phyloP scores from a whole-genome alignment of 2,113 vertebrate species.

The Mobula birostris region DNA sequence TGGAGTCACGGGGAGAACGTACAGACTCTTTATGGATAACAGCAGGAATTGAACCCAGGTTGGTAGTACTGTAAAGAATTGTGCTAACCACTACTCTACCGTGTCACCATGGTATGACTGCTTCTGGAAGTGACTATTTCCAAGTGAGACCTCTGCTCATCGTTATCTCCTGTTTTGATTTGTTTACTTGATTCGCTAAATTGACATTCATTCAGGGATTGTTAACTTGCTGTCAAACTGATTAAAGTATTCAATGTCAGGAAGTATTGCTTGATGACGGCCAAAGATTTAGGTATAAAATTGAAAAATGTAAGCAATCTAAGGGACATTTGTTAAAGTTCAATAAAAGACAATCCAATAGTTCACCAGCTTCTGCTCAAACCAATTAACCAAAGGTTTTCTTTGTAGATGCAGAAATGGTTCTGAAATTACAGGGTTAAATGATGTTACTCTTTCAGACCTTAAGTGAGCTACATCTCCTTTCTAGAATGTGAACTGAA shows the following conservation, averaged over 20 bases:
- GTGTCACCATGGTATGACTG: too few species aligned
- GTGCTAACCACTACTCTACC: too few species aligned
- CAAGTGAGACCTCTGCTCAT: neutral
- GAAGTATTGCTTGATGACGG: neutral
- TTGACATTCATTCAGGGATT: neutral
- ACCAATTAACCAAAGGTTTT: neutral
- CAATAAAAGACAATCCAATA: neutral
- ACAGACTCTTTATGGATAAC: too few species aligned
- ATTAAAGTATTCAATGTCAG: neutral
- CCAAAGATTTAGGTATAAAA: neutral
- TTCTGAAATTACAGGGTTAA: conserved; percentile 11
- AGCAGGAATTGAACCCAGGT: too few species aligned
- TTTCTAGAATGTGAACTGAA: neutral
- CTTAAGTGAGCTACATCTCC: neutral
- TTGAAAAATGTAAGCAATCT: neutral
- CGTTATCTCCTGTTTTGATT: neutral
- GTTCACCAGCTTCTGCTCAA: neutral
- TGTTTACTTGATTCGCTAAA: neutral
- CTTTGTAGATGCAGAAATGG: neutral
- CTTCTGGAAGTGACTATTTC: neutral
- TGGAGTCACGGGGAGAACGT: too few species aligned
- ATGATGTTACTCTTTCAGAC: conserved; percentile 10
- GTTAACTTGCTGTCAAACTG: neutral
- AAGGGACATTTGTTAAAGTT: neutral
- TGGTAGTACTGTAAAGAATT: too few species aligned